Base-by-base conservation (phyloP, 2,888 invertebrate species). In the Cephalotes varians region DNA sequence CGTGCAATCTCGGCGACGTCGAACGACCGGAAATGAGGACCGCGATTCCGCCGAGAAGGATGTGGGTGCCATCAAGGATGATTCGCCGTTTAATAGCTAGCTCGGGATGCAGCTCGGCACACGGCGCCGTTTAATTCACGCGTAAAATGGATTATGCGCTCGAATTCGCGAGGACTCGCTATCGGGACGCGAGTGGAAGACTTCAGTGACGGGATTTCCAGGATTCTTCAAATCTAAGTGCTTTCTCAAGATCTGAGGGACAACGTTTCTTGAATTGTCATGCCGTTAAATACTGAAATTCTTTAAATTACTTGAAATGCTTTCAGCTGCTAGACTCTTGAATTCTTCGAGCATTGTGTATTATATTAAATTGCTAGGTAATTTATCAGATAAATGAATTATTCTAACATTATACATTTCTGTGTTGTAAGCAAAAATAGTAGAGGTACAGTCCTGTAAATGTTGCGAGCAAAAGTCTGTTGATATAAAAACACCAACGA, bases 1-100 rank as follows among this genome's bases (percentile, higher is more conserved):
- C 65, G 83, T 71, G 86, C 77, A 87, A 87, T 89, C 86, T 86
- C 84, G 79, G 71, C 77, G 47, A 83, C 58, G 58, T 83, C 64
- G 81, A 85, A 84, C 83, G 77, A 60, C 56, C 86, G 85, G 82
- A 82, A 86, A 89, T 72, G 83, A 64, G 84, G 58, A 69, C 58
- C 73, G 77, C 67, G 84, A 88, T 84, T 84, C 73, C 79, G 60
- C 71, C 64, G 37, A 34, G 47, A 54, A 49, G 31, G 40, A 62
- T 74, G 64, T 49, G 74, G 62, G 10, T 18, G 21, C 77, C 44
- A 31, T 44, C 31, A 18, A 44, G 56, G 40, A 71, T 60, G 67
- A 62, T 76, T 87, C 65, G 69, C 25, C 73, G 62, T 71, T 76
- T 82, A 82, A 84, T 86, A 71, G 56, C 58, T 21, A 21, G 69